Conservation (phyloP, 2,113 vertebrate genomes). For the Silurus glanis region DNA sequence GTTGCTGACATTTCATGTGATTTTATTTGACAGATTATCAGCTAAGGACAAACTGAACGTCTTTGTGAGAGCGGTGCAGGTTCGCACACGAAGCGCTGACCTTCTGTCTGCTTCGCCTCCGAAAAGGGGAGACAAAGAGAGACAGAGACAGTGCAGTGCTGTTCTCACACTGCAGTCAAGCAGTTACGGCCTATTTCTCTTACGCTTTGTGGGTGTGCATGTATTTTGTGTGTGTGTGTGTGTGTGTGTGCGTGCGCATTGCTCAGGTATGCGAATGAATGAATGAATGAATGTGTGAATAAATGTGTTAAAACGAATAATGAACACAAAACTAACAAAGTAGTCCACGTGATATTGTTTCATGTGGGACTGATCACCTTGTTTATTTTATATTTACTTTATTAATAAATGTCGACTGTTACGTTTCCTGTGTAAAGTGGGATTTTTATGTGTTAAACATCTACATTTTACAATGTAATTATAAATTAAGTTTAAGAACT, state of each 20-base stretch:
- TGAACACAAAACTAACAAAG: conserved; percentile 9
- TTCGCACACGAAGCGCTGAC: conserved; percentile 1
- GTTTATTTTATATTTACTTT: not conserved
- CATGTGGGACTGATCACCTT: not conserved
- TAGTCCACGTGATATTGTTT: not conserved
- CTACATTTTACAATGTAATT: not conserved
- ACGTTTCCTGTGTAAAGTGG: not conserved
- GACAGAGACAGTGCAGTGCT: not conserved
- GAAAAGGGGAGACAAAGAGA: not conserved
- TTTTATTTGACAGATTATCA: conserved; percentile 77
- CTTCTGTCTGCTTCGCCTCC: conserved; percentile 21
- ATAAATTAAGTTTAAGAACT: not conserved
- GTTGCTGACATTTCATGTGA: not conserved
- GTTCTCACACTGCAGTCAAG: not conserved
- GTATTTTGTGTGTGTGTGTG: not conserved
- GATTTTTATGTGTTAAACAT: conserved; percentile 7
- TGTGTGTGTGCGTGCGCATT: not conserved
- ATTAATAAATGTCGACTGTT: conserved; percentile 10
- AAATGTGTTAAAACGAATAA: not conserved
- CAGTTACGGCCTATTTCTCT: not conserved
- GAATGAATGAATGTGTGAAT: too few relatives aligned
- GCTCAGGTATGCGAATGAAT: too few relatives aligned
- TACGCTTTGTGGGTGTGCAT: not conserved
- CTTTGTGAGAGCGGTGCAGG: not conserved
- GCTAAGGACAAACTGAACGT: conserved; percentile 77